A percentile compares a stretch with the other conserved stretches of the same genome.
These are phyloP conservation scores for Heterodera carotae DNA, from an alignment of 1,140 invertebrate species.

Conservation along the genomic window DNA sequence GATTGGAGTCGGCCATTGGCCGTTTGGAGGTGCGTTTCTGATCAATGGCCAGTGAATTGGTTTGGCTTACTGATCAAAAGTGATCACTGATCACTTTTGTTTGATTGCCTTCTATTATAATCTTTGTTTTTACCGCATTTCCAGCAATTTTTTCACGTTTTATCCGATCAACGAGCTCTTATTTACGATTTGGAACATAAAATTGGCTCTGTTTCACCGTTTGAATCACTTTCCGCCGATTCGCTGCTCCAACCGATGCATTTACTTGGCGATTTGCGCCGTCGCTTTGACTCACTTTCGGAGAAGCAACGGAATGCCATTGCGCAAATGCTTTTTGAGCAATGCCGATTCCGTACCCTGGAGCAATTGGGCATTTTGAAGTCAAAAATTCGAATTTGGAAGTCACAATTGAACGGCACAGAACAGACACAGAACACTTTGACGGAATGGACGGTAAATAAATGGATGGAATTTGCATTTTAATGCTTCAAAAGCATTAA, in stretches of 20 bases:
- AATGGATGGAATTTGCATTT: neutral
- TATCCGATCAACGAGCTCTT: slow-evolving; percentile 23
- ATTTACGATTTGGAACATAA: slow-evolving; percentile 13
- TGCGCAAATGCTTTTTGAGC: slow-evolving; percentile 17
- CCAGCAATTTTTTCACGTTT: slow-evolving; percentile 42
- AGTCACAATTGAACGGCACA: neutral
- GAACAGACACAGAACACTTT: neutral
- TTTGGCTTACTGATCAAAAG: no score
- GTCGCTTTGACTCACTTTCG: neutral
- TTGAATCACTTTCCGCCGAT: neutral
- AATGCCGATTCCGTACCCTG: neutral
- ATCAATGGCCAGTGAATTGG: no score
- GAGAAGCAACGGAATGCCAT: neutral
- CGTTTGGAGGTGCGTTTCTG: slow-evolving; percentile 30
- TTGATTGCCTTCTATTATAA: neutral
- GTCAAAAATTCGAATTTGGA: slow-evolving; percentile 14
- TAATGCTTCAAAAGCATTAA: no score
- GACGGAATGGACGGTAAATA: slow-evolving; percentile 6
- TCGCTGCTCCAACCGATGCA: slow-evolving; percentile 34
- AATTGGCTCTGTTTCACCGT: neutral
- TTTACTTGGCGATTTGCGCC: slow-evolving; percentile 23
- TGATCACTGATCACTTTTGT: no score
- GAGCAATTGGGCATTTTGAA: slow-evolving; percentile 15
- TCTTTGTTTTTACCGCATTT: slow-evolving; percentile 5
- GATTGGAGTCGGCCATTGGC: slow-evolving; percentile 34